Conservation (phyloP, 92 coral and sea anemone genomes). For the Chrysogorgia sp. region DNA sequence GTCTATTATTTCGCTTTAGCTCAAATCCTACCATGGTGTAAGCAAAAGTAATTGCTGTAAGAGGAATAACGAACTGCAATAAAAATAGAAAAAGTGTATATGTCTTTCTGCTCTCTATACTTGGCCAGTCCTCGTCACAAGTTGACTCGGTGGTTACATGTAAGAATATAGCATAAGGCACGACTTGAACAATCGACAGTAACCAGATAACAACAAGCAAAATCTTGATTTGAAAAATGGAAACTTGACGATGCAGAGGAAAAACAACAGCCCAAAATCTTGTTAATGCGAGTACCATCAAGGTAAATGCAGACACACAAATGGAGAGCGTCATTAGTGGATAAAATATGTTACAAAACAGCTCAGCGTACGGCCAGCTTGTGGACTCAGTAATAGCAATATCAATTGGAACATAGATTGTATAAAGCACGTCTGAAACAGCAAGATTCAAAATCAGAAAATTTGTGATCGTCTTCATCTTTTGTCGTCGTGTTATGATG, state of each 20-base stretch:
- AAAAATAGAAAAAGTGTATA: conserved; percentile 79
- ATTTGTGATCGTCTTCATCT: conserved; percentile 81
- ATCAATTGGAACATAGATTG: conserved; percentile 82
- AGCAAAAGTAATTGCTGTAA: conserved; percentile 71
- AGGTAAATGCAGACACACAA: conserved; percentile 74
- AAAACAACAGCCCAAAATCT: conserved; percentile 93
- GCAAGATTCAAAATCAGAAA: conserved; percentile 71
- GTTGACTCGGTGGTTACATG: conserved; percentile 51
- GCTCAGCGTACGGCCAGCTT: conserved; percentile 76
- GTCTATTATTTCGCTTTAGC: conserved; percentile 46
- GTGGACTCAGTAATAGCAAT: conserved; percentile 73
- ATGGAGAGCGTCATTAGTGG: conserved; percentile 77
- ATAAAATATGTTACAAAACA: conserved; percentile 72
- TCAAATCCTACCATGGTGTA: conserved; percentile 81
- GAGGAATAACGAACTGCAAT: conserved; percentile 81
- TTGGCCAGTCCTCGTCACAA: conserved; percentile 88
- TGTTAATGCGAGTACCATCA: conserved; percentile 78
- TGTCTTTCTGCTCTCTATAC: conserved; percentile 59
- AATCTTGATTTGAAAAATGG: conserved; percentile 60
- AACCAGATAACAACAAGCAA: conserved; percentile 75
- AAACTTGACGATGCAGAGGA: conserved; percentile 84
- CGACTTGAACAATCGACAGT: conserved; percentile 59
- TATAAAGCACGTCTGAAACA: conserved; percentile 75
- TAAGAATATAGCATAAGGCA: conserved; percentile 73
- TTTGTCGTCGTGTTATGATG: conserved; percentile 62